Conservation (phyloP, 2,113 vertebrate species). For the Mesocricetus auratus region DNA sequence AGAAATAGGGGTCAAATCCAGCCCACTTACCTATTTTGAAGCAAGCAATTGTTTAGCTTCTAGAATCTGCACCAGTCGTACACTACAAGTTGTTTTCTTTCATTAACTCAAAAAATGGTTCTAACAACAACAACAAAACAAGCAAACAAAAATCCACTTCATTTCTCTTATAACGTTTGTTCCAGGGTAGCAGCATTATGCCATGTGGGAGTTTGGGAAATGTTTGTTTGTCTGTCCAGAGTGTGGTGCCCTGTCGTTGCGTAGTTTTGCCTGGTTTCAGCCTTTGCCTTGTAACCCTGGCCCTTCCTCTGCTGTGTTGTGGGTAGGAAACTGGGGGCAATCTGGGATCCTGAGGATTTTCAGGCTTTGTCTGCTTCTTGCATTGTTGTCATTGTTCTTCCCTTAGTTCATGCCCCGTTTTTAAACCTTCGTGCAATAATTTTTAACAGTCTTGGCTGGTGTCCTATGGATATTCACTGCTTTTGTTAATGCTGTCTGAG, state of each 20-base stretch:
- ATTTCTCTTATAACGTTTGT: background rate
- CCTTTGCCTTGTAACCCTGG: constrained; percentile 41
- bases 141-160: background rate
- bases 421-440: background rate
- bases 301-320: constrained; percentile 18
- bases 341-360: background rate
- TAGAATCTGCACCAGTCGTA: fast-evolving
- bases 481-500: background rate
- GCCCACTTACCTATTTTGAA: background rate
- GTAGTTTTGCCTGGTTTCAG: background rate
- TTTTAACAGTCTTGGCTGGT: background rate
- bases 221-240: constrained; percentile 45
- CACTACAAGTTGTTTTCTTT: background rate
- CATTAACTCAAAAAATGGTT: background rate
- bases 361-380: fast-evolving
- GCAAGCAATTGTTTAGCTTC: background rate
- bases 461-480: background rate
- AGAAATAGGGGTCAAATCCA: background rate
- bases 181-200: fast-evolving
- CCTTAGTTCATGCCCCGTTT: constrained; percentile 32
- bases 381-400: background rate
- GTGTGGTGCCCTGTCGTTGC: constrained; percentile 15
- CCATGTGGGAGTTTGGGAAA: constrained; percentile 61
- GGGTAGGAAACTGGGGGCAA: background rate
- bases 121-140: background rate